Percentiles rank a stretch among this genome's conserved stretches.
Conservation (phyloP, 2,888 invertebrate genomes). For the Crioceris asparagi region DNA sequence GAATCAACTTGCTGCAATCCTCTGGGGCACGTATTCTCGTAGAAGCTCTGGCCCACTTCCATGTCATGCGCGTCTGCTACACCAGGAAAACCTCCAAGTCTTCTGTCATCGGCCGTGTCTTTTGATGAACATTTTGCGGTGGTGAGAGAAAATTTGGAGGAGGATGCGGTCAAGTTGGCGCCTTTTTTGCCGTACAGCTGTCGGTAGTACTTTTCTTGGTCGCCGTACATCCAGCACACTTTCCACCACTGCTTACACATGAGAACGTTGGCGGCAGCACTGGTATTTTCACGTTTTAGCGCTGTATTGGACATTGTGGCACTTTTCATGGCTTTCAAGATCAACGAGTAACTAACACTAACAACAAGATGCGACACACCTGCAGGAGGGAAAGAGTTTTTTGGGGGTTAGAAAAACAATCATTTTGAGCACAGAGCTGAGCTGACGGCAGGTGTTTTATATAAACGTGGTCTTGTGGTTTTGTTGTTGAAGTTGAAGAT, state of each 20-base stretch:
- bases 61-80: no score
- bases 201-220: slow-evolving; percentile 75
- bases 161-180: slow-evolving; percentile 1
- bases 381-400: slow-evolving; percentile 1
- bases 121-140: background rate
- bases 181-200: slow-evolving; percentile 55
- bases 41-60: slow-evolving; percentile 12
- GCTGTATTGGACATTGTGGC: slow-evolving; percentile 27
- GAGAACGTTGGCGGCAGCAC: slow-evolving; percentile 55
- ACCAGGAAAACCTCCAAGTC: no score
- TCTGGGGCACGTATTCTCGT: slow-evolving; percentile 15
- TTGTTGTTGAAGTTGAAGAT: no score
- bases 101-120: background rate
- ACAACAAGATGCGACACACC: no score
- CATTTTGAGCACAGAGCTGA: no score
- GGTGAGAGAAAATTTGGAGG: background rate
- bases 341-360: no score
- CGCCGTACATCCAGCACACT: slow-evolving; percentile 79
- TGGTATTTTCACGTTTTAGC: slow-evolving; percentile 32
- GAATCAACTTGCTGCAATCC: slow-evolving; percentile 9
- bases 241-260: slow-evolving; percentile 87
- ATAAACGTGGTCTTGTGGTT: no score
- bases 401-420: no score
- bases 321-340: slow-evolving; percentile 21
- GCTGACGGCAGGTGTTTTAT: no score